A percentile compares a stretch with the other conserved stretches of the same genome.
phyloP scores from a whole-genome alignment of 1,140 invertebrate genomes.

The Diachasmimorpha longicaudata region DNA sequence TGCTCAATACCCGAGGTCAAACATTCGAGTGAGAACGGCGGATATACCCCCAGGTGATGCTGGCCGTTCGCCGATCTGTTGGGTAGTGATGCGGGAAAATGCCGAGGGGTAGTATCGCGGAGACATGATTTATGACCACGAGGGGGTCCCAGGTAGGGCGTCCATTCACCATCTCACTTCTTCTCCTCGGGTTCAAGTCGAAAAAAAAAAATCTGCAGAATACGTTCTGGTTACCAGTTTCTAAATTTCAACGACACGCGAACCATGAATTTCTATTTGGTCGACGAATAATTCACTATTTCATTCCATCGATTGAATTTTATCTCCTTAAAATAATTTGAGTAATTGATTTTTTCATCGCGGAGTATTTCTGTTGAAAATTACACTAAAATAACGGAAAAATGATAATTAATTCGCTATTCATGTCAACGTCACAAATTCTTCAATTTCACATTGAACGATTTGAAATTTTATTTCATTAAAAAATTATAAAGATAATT shows the following conservation, averaged over 20 bases:
- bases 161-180: constrained; percentile 35
- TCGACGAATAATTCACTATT: too few relatives aligned
- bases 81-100: constrained; percentile 48
- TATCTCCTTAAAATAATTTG: too few relatives aligned
- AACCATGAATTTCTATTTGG: background rate
- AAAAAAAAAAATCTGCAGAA: background rate
- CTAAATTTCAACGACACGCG: constrained; percentile 26
- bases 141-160: constrained; percentile 56
- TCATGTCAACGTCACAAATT: too few relatives aligned
- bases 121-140: constrained; percentile 61
- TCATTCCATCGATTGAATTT: too few relatives aligned
- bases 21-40: constrained; percentile 33
- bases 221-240: constrained; percentile 29
- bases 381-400: too few relatives aligned
- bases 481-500: too few relatives aligned
- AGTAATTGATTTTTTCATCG: too few relatives aligned
- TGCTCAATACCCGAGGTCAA: constrained; percentile 13
- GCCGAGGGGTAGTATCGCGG: constrained; percentile 52
- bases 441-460: too few relatives aligned
- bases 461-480: too few relatives aligned
- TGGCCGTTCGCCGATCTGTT: constrained; percentile 48
- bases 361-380: too few relatives aligned
- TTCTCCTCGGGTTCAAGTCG: background rate
- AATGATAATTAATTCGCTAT: too few relatives aligned
- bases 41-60: constrained; percentile 52